These are phyloP conservation scores for Spicauda simplicius DNA, from an alignment of 2,888 invertebrate genomes.

Conservation along the genomic window DNA sequence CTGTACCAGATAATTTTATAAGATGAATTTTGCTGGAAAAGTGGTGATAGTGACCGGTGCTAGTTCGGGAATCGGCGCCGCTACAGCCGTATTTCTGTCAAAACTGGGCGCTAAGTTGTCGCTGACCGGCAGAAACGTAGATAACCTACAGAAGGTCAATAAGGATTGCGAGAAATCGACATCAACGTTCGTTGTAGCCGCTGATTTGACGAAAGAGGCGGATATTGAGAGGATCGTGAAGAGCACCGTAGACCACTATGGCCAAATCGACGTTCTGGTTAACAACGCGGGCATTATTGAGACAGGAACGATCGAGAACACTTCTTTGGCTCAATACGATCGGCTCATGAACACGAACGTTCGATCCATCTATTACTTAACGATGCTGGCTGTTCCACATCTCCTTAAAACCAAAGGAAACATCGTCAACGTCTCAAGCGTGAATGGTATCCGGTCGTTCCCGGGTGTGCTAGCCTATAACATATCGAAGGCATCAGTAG, in stretches of 20 bases:
- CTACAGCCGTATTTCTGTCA: constrained; percentile 91
- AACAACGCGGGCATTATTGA: constrained; percentile 96
- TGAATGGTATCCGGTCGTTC: constrained; percentile 95
- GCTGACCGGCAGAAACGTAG: constrained; percentile 87
- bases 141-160: constrained; percentile 83
- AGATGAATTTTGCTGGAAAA: constrained; percentile 88
- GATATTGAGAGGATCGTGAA: constrained; percentile 90
- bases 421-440: constrained; percentile 98
- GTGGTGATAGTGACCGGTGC: constrained; percentile 91
- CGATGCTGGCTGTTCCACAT: constrained; percentile 94
- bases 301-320: constrained; percentile 93
- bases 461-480: constrained; percentile 95
- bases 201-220: constrained; percentile 89
- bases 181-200: constrained; percentile 85
- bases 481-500: constrained; percentile 96
- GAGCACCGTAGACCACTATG: constrained; percentile 89
- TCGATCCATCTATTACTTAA: constrained; percentile 91
- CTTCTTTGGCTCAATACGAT: constrained; percentile 94
- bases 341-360: constrained; percentile 95
- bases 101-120: constrained; percentile 90
- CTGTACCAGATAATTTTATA: background rate
- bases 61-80: constrained; percentile 94
- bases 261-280: constrained; percentile 92
- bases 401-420: constrained; percentile 93
- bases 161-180: constrained; percentile 68